A percentile compares a stretch with the other conserved stretches of the same genome.
Evolutionary conservation across 2,888 invertebrate species (phyloP).

Genomic region (Brenthis ino): DNA sequence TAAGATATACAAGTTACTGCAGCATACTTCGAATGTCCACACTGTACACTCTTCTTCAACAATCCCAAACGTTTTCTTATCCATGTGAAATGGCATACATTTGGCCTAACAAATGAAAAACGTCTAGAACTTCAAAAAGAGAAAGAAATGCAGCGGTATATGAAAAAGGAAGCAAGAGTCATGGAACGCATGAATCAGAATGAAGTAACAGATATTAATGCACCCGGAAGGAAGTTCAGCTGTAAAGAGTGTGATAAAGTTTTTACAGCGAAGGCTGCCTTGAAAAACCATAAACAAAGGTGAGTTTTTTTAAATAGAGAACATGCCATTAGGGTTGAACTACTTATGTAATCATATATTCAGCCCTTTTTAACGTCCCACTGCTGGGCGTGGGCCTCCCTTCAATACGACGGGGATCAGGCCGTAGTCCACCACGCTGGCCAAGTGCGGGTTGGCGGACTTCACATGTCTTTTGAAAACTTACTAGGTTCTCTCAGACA

Average conservation of each 20-base stretch:
- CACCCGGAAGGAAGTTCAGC: constrained; percentile 47
- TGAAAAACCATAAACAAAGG: constrained; percentile 68
- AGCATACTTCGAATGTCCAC: constrained; percentile 61
- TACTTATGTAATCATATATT: too few species aligned
- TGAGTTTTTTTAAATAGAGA: constrained; percentile 40
- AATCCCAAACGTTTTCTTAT: constrained; percentile 71
- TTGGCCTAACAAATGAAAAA: constrained; percentile 61
- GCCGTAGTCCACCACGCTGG: too few species aligned
- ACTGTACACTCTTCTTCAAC: constrained; percentile 59
- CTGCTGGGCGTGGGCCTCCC: too few species aligned
- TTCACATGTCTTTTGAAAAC: too few species aligned
- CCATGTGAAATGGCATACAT: constrained; percentile 73
- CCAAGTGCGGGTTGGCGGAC: too few species aligned
- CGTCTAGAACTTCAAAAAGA: constrained; percentile 52
- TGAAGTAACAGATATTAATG: constrained; percentile 44
- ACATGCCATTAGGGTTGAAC: too few species aligned
- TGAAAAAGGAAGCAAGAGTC: constrained; percentile 51
- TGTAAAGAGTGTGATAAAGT: constrained; percentile 70
- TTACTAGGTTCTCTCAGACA: too few species aligned
- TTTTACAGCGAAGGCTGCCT: constrained; percentile 56
- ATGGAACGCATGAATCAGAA: constrained; percentile 44
- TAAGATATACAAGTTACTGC: constrained; percentile 33
- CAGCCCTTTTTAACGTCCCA: too few species aligned
- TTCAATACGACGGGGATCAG: too few species aligned
- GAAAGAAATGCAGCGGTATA: constrained; percentile 49